phyloP scores from a whole-genome alignment of 1,140 invertebrate species.

The Maniola jurtina region DNA sequence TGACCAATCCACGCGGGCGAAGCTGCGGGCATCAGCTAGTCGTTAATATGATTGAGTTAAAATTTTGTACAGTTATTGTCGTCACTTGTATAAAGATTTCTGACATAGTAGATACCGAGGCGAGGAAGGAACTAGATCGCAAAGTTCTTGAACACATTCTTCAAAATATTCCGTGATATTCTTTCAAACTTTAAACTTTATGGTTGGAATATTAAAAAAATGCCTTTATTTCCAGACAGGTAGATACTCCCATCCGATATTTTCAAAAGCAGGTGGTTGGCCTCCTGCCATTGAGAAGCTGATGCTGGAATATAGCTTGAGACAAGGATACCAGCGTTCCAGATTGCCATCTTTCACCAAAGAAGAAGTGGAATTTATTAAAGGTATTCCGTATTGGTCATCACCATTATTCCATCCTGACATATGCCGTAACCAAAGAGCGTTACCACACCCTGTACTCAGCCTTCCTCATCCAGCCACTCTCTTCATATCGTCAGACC shows the following conservation, averaged over 20 bases:
- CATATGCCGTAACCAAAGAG: no score
- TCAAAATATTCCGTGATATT: neutral
- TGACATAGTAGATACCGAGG: no score
- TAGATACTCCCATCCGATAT: constrained; percentile 78
- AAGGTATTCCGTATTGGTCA: constrained; percentile 31
- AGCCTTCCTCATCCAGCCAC: no score
- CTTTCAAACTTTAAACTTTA: neutral
- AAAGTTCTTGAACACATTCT: no score
- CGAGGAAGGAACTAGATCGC: no score
- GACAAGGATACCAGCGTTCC: constrained; percentile 57
- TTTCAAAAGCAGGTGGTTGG: constrained; percentile 68
- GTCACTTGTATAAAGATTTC: no score
- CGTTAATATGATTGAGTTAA: no score
- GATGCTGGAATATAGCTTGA: constrained; percentile 56
- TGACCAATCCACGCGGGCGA: no score
- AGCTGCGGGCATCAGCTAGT: no score
- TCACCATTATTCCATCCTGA: neutral
- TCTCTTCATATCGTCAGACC: no score
- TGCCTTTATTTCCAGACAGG: constrained; percentile 57
- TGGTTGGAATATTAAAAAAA: neutral
- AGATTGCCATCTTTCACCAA: constrained; percentile 64
- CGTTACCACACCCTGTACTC: no score
- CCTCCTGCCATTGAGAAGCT: constrained; percentile 51
- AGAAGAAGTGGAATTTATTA: constrained; percentile 54
- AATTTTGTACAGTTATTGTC: no score